Percentiles rank a stretch among this genome's conserved stretches.
Conservation (phyloP, 2,888 invertebrate species). For the Balanococcus diminutus region DNA sequence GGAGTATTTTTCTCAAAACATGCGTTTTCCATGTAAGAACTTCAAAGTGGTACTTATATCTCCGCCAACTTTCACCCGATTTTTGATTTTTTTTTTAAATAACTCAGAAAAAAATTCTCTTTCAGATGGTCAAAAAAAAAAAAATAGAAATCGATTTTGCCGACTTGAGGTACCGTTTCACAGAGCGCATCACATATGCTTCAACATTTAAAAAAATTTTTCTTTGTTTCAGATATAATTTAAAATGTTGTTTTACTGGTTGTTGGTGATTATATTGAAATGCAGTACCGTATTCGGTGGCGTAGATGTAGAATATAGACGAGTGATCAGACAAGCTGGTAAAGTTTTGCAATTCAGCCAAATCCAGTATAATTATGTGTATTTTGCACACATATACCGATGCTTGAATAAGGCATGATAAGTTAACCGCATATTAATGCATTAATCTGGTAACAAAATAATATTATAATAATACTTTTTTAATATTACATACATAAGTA, state of each 20-base stretch:
- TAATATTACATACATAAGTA: too few relatives aligned
- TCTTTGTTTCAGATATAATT: conserved; percentile 11
- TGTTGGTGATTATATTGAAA: conserved; percentile 32
- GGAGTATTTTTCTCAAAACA: too few relatives aligned
- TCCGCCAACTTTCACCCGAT: too few relatives aligned
- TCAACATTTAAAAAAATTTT: background rate
- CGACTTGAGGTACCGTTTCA: too few relatives aligned
- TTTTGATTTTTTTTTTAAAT: too few relatives aligned
- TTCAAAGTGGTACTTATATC: too few relatives aligned
- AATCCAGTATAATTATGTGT: conserved; percentile 51
- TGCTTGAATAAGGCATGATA: conserved; percentile 48
- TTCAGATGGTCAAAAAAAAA: too few relatives aligned
- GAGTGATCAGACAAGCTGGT: conserved; percentile 43
- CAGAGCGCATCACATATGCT: background rate
- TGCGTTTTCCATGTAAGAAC: too few relatives aligned
- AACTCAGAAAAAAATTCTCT: too few relatives aligned
- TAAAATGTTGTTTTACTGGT: conserved; percentile 44
- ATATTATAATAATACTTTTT: background rate
- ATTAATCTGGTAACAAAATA: background rate
- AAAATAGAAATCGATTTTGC: too few relatives aligned
- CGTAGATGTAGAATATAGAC: background rate
- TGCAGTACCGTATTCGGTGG: conserved; percentile 18
- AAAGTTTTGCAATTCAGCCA: conserved; percentile 45
- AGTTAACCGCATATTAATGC: conserved; percentile 38
- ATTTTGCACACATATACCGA: conserved; percentile 38